Conservation (phyloP, 1,140 invertebrate genomes). For the Globodera rostochiensis region DNA sequence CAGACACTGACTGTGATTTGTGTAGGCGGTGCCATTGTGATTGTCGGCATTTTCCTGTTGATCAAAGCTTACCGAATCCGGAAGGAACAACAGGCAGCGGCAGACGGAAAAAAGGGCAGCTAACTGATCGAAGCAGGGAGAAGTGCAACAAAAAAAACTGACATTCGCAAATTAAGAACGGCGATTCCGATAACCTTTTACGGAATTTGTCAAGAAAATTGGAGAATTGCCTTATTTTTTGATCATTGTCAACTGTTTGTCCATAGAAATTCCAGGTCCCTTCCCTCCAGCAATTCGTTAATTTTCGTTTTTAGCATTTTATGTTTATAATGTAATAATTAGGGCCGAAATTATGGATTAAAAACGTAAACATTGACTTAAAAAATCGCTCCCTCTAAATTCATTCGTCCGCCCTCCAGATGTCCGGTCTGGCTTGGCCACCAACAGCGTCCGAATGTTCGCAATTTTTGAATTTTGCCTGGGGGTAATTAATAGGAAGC, state of each 20-base stretch:
- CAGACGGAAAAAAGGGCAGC: slow-evolving; percentile 34
- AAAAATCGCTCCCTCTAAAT: neutral
- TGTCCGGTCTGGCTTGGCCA: neutral
- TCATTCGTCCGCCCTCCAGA: slow-evolving; percentile 18
- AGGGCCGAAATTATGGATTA: too few species aligned
- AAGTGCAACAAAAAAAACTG: too few species aligned
- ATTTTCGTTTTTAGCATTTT: neutral
- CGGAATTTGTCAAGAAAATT: too few species aligned
- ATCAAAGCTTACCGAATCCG: slow-evolving; percentile 60
- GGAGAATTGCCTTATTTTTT: too few species aligned
- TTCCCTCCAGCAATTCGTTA: neutral
- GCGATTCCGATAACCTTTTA: too few species aligned
- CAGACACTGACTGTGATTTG: slow-evolving; percentile 59
- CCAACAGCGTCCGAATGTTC: neutral
- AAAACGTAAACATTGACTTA: too few species aligned
- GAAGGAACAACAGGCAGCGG: slow-evolving; percentile 30
- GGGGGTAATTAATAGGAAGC: too few species aligned
- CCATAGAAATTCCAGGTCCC: neutral
- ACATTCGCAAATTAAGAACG: too few species aligned
- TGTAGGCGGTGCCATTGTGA: slow-evolving; percentile 62
- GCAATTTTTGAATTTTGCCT: too few species aligned
- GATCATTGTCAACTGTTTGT: slow-evolving; percentile 14
- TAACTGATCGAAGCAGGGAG: neutral
- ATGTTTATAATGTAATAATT: too few species aligned
- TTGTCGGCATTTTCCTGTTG: slow-evolving; percentile 58